Evolutionary conservation across 2,888 invertebrate genomes (phyloP), one percentile per base, ranked within the genome.

Genomic region (Campopleginae sp.): DNA sequence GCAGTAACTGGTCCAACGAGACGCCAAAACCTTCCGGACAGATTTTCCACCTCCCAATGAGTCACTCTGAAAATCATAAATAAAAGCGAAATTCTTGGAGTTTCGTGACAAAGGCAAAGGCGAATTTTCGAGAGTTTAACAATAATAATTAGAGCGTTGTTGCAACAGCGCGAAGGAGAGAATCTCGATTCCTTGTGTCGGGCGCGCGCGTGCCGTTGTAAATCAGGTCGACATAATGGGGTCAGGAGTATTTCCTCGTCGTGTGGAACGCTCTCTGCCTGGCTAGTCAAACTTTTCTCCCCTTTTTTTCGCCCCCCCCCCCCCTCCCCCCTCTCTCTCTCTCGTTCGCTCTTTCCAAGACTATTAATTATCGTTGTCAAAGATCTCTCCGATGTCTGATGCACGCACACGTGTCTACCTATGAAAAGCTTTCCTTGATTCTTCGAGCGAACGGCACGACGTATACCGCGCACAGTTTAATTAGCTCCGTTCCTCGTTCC

Each of bases 221-320:
- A 85, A 85, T 85, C 79, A 80, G 85, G 85, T 82, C 79, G 82
- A 82, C 79, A 63, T 79, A 85, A 85, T 79, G 76, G 44, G 85
- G 85, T 85, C 82, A 82, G 85, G 75, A 79, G 82, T 82, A 82
- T 79, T 85, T 85, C 82, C 85, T 85, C 75, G 70, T 77, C 71
- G 54, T 66, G 58, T 58, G 72, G 83, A 71, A 86, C 66, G 66
- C 65, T 65, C 76, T 79, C 82, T 82, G 27, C 12, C 17, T 44
- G 44, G 68, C 31, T 31, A 68, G 42, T 27, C 27, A 8, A 27
- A 44, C 14, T 27, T 42, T 38, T 75, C 51, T 33, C 38, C 63
- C 65, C 46, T 23, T 51, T 27, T 78, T 31, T 85, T 68, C 71
- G 31, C 68, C 46, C 68, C 65, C n/a, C 51, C 19, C 38, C 19